Evolutionary conservation across 2,888 invertebrate species (phyloP), one percentile per base, ranked within the genome.

Genomic region (Cenopis cana): DNA sequence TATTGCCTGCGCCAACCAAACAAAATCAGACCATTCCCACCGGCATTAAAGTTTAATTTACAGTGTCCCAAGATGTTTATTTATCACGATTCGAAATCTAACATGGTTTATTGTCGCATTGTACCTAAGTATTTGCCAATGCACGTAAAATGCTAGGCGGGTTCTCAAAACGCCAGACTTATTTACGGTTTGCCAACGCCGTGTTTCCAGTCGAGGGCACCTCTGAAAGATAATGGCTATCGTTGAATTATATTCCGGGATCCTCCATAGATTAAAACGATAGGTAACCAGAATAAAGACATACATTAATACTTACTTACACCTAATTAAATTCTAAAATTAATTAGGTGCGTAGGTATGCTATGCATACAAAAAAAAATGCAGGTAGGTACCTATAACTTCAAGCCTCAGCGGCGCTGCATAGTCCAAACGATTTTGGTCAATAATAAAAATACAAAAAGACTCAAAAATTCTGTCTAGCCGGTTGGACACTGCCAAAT

Each of bases 71-170:
- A 78, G 79, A 79, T 77, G 82, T 85, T 85, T 85, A 83, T 85
- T 86, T 89, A 85, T 80, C 77, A 79, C 89, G 82, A 89, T 89
- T 83, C 75, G 82, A 79, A 81, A 85, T 85, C 78, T 77, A 78
- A 60, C 78, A 81, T 78, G 83, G 87, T 87, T 90, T 89, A 87
- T 84, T 85, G 89, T 89, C 88, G 91, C 88, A 91, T 90, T 92
- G 93, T 92, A 88, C 89, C 86, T 88, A 90, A 89, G 92, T 91
- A 92, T 92, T 92, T 90, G 90, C 91, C 88, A 91, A 90, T 93
- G 91, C 90, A 91, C 90, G 91, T 92, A 89, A 91, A 92, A 88
- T 90, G 84, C 91, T 88, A 87, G 88, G 87, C 86, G 81, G 88
- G 89, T 89, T 89, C 89, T 89, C 86, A 87, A 91, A 90, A 91